Evolutionary conservation across 92 coral and sea anemone species (phyloP).

Genomic region (Parazoanthus darwini): DNA sequence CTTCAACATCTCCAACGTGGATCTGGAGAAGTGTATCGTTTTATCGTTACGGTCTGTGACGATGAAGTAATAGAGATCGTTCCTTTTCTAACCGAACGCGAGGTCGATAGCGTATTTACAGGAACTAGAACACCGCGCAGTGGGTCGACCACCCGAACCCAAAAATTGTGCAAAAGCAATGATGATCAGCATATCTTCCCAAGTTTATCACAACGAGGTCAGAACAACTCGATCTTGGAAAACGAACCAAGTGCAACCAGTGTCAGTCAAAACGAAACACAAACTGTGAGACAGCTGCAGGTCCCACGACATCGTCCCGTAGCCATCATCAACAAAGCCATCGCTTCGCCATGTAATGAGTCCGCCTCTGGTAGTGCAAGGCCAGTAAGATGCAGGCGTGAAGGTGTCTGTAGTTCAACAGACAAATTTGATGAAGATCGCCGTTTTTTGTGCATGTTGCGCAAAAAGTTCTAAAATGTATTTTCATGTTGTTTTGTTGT

Average conservation of each 20-base stretch:
- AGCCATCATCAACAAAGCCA: not conserved
- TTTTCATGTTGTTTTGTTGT: no score
- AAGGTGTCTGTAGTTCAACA: not conserved
- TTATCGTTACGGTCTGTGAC: constrained; percentile 1
- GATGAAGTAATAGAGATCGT: not conserved
- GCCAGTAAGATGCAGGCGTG: not conserved
- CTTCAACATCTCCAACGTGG: no score
- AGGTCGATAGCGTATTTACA: not conserved
- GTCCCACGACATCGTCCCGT: not conserved
- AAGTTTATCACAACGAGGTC: not conserved
- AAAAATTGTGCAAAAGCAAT: not conserved
- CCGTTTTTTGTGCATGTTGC: constrained; percentile 7
- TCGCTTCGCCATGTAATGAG: not conserved
- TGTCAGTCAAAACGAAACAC: not conserved
- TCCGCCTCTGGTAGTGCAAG: not conserved
- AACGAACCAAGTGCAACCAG: not conserved
- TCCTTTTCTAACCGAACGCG: not conserved
- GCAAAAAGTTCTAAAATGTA: not conserved
- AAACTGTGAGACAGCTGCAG: not conserved
- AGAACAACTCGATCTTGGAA: not conserved
- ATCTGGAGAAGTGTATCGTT: not conserved
- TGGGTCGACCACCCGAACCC: not conserved
- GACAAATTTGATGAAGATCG: constrained; percentile 1
- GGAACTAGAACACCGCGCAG: not conserved
- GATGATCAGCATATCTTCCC: not conserved